Evolutionary conservation across 1,140 invertebrate genomes (phyloP).

Genomic region (Aphaenogaster ashmeadi): DNA sequence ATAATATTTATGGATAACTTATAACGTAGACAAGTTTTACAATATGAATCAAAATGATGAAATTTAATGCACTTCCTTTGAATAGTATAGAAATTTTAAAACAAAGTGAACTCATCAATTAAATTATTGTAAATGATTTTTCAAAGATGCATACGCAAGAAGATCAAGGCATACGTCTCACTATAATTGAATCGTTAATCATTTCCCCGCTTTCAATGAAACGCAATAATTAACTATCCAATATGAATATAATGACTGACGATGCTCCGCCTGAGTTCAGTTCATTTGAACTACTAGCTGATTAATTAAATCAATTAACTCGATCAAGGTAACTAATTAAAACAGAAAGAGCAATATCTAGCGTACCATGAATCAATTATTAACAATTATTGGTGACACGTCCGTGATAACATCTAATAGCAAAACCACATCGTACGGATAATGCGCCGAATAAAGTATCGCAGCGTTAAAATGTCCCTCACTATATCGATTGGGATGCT

Average conservation of each 20-base stretch:
- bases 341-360: constrained; percentile 53
- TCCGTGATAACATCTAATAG: constrained; percentile 36
- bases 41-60: neutral
- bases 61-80: neutral
- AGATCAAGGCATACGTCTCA: neutral
- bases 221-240: constrained; percentile 7
- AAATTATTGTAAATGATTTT: neutral
- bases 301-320: constrained; percentile 56
- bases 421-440: constrained; percentile 19
- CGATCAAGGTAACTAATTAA: constrained; percentile 47
- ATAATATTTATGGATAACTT: constrained; percentile 24
- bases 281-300: constrained; percentile 32
- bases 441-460: constrained; percentile 63
- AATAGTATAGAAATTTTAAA: neutral
- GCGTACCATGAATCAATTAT: constrained; percentile 30
- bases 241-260: constrained; percentile 17
- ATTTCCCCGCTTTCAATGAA: neutral
- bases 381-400: constrained; percentile 11
- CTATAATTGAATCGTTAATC: constrained; percentile 19
- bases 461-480: constrained; percentile 31
- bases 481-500: constrained; percentile 16
- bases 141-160: neutral
- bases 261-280: neutral
- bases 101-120: neutral
- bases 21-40: neutral